Conservation (phyloP, 2,113 vertebrate genomes). For the Neofelis nebulosa region DNA sequence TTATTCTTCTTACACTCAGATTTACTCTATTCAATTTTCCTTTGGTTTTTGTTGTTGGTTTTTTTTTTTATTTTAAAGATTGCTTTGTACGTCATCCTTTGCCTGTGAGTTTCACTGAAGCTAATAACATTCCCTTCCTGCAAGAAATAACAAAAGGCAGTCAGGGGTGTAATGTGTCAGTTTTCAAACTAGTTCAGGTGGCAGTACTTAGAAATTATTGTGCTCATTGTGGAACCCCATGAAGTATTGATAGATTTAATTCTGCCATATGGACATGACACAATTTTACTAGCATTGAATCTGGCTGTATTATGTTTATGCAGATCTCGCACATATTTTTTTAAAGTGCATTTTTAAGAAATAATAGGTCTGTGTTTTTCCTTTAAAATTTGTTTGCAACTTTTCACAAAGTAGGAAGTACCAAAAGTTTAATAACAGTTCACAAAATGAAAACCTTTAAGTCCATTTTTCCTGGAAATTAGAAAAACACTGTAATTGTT, state of each 20-base stretch:
- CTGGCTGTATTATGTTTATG: slow-evolving; percentile 33
- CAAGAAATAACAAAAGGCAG: slow-evolving; percentile 61
- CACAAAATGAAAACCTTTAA: slow-evolving; percentile 57
- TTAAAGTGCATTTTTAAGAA: slow-evolving; percentile 56
- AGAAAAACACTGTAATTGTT: slow-evolving; percentile 53
- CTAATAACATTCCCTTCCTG: slow-evolving; percentile 53
- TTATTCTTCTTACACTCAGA: slow-evolving; percentile 19
- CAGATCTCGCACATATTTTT: slow-evolving; percentile 24
- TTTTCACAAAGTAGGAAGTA: slow-evolving; percentile 48
- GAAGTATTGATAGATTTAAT: slow-evolving; percentile 66
- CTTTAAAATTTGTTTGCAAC: slow-evolving; percentile 55
- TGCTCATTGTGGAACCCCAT: slow-evolving; percentile 44
- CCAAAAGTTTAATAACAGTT: slow-evolving; percentile 58
- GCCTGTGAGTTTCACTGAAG: slow-evolving; percentile 53
- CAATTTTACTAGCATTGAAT: slow-evolving; percentile 49
- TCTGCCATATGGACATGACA: slow-evolving; percentile 32
- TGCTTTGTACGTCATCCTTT: slow-evolving; percentile 61
- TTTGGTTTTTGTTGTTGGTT: neutral
- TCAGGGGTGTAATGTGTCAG: slow-evolving; percentile 42
- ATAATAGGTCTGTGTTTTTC: slow-evolving; percentile 41
- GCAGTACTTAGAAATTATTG: slow-evolving; percentile 60
- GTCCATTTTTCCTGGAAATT: slow-evolving; percentile 65
- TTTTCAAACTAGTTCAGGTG: slow-evolving; percentile 65
- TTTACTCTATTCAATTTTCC: slow-evolving; percentile 35
- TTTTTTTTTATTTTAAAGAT: slow-evolving; percentile 51